phyloP scores from a whole-genome alignment of 2,113 vertebrate genomes.

The Rhinogobius similis region DNA sequence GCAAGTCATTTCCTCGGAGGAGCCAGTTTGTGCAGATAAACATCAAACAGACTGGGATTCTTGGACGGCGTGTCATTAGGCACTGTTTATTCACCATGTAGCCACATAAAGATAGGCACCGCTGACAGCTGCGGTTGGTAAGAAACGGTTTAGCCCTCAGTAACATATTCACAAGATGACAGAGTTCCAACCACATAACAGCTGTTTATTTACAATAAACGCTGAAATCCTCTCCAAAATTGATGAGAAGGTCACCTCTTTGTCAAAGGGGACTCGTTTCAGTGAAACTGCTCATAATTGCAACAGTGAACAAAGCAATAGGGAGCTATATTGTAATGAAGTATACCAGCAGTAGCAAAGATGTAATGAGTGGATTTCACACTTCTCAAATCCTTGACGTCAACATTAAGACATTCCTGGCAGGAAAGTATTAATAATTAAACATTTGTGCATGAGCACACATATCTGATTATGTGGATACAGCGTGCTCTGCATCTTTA shows the following conservation, averaged over 20 bases:
- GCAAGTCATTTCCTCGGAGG: constrained; percentile 22
- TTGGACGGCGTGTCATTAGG: constrained; percentile 34
- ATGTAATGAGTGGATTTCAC: constrained; percentile 40
- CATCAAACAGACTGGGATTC: constrained; percentile 48
- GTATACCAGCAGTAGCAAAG: constrained; percentile 18
- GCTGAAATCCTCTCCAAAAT: constrained; percentile 1
- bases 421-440: constrained; percentile 60
- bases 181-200: constrained; percentile 1
- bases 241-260: not conserved
- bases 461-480: constrained; percentile 4
- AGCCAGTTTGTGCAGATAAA: constrained; percentile 48
- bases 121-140: constrained; percentile 22
- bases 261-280: constrained; percentile 4
- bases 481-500: constrained; percentile 7
- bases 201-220: constrained; percentile 4
- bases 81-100: constrained; percentile 44
- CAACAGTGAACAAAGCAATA: not conserved
- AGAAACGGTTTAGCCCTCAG: constrained; percentile 11
- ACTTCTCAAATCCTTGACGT: constrained; percentile 47
- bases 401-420: constrained; percentile 53
- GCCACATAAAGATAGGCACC: constrained; percentile 26
- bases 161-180: constrained; percentile 6
- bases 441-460: constrained; percentile 24
- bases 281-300: not conserved
- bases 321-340: not conserved